Conservation (phyloP, 1,140 invertebrate genomes). For the Carcinoscorpius rotundicauda region DNA sequence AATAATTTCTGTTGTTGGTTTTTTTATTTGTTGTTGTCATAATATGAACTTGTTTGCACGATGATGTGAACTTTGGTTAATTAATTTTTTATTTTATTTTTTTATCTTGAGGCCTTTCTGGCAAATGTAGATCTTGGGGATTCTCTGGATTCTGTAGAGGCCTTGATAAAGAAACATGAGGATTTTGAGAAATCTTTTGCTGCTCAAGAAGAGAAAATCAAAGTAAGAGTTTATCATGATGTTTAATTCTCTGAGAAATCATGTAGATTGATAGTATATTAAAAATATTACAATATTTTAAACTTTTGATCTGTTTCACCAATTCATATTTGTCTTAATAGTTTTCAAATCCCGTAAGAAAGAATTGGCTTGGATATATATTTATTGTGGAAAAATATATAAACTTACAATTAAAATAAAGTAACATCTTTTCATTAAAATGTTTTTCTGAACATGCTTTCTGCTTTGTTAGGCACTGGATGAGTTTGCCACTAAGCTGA, state of each 20-base stretch:
- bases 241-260: no score
- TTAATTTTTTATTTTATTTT: conserved; percentile 53
- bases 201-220: conserved; percentile 97
- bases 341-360: not conserved
- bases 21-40: no score
- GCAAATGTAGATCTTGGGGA: conserved; percentile 94
- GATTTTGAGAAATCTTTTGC: conserved; percentile 97
- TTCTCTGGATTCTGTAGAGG: conserved; percentile 92
- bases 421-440: not conserved
- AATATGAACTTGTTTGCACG: no score
- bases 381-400: not conserved
- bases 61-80: conserved; percentile 18
- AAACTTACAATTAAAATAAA: no score
- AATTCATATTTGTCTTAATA: not conserved
- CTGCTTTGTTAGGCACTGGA: conserved; percentile 51
- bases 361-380: not conserved
- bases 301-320: not conserved
- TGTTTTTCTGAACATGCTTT: not conserved
- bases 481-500: conserved; percentile 91
- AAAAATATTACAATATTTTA: not conserved
- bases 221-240: conserved; percentile 28
- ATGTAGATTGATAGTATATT: not conserved
- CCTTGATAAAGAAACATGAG: conserved; percentile 94
- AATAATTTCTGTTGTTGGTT: no score
- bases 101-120: conserved; percentile 61